A percentile compares a stretch with the other conserved stretches of the same genome.
phyloP scores from a whole-genome alignment of 2,888 invertebrate genomes.

The Philonicus albiceps region DNA sequence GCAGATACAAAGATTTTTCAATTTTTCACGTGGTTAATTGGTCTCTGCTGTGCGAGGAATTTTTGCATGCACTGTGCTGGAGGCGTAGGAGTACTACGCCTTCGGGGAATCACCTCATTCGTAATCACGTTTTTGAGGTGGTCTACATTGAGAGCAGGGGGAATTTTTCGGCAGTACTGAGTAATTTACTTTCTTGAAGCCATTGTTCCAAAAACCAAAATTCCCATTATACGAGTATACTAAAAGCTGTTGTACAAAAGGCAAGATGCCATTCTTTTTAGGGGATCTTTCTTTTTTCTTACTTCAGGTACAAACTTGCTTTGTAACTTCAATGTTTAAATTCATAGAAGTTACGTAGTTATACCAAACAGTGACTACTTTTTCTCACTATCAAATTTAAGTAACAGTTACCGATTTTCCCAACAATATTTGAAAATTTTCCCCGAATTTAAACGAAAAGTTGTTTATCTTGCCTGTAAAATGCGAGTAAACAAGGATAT shows the following conservation, averaged over 20 bases:
- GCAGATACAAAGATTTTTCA: neutral
- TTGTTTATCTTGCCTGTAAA: too few relatives aligned
- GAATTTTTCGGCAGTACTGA: neutral
- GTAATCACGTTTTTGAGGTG: neutral
- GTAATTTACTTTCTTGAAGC: neutral
- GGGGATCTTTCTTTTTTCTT: too few relatives aligned
- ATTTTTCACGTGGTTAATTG: neutral
- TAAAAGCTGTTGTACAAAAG: neutral
- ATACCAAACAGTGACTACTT: too few relatives aligned
- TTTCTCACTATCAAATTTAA: too few relatives aligned
- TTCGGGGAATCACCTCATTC: neutral
- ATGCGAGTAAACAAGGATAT: too few relatives aligned
- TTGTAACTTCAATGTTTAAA: too few relatives aligned
- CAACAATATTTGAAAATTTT: too few relatives aligned
- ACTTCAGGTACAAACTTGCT: too few relatives aligned
- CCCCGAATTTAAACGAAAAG: too few relatives aligned
- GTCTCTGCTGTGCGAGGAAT: neutral
- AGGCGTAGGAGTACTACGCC: neutral
- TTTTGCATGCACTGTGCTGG: neutral
- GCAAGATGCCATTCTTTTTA: neutral
- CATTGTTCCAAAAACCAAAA: neutral
- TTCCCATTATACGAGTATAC: too few relatives aligned
- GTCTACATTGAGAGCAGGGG: neutral
- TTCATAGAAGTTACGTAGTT: too few relatives aligned
- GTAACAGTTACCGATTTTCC: too few relatives aligned